These are phyloP conservation scores for Bathynomus jamesi DNA, from an alignment of 1,140 invertebrate genomes.

Conservation along the genomic window DNA sequence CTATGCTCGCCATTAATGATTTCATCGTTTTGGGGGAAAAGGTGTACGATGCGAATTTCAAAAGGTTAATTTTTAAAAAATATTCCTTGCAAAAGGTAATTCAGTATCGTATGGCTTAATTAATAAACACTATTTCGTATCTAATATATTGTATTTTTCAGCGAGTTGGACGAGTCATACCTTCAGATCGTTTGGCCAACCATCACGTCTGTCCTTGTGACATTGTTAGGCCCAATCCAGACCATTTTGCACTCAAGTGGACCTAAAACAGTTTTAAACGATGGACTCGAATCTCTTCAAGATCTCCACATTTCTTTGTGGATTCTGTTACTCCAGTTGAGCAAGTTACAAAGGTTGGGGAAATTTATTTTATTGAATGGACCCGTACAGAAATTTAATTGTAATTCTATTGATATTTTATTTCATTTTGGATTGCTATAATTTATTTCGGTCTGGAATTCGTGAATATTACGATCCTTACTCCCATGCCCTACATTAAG, in stretches of 20 bases:
- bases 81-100: too few species aligned
- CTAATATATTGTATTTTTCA: too few species aligned
- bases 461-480: too few species aligned
- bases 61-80: too few species aligned
- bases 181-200: not conserved
- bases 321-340: not conserved
- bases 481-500: too few species aligned
- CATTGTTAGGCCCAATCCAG: not conserved
- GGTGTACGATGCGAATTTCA: not conserved
- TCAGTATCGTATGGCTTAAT: too few species aligned
- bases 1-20: not conserved
- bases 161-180: not conserved
- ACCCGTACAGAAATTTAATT: too few species aligned
- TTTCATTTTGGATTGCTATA: too few species aligned
- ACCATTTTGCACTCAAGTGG: not conserved
- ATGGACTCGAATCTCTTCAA: not conserved
- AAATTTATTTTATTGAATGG: too few species aligned
- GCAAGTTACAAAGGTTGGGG: not conserved
- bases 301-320: not conserved
- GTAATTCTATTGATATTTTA: too few species aligned
- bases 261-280: not conserved
- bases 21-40: not conserved
- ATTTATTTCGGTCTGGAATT: too few species aligned
- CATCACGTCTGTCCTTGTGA: not conserved
- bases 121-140: too few species aligned